Evolutionary conservation across 1,140 invertebrate species (phyloP).

Genomic region (Hycleus cichorii): DNA sequence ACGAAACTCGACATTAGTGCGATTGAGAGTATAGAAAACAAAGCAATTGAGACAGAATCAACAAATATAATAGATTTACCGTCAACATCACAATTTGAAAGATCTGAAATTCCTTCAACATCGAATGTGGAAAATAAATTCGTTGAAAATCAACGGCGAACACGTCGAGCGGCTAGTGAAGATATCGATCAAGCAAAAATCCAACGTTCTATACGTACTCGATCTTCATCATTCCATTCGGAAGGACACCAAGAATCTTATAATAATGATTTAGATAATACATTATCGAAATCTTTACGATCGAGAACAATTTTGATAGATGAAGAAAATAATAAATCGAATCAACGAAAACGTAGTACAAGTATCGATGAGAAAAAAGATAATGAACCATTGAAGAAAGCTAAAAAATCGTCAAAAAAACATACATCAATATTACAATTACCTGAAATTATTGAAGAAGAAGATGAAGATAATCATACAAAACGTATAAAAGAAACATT

Average conservation of each 20-base stretch:
- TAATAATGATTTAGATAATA: background rate
- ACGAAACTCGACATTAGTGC: background rate
- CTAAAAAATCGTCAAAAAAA: background rate
- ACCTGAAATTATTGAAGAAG: slow-evolving; percentile 2
- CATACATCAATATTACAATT: background rate
- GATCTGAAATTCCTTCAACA: too few relatives aligned
- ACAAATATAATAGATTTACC: background rate
- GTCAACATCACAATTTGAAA: too few relatives aligned
- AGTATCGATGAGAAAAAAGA: background rate
- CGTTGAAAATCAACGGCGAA: too few relatives aligned
- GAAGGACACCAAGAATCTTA: too few relatives aligned
- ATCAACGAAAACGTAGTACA: slow-evolving; percentile 1
- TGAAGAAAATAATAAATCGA: background rate
- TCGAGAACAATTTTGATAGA: background rate
- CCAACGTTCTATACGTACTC: background rate
- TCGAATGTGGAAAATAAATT: too few relatives aligned
- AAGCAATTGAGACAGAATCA: background rate
- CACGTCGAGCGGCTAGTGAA: background rate
- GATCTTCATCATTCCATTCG: background rate
- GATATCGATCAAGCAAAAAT: background rate
- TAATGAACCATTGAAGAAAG: background rate
- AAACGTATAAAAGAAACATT: background rate
- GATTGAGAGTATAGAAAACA: background rate
- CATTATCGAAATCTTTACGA: background rate
- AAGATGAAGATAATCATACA: background rate